A percentile compares a stretch with the other conserved stretches of the same genome.
These are phyloP conservation scores for Xanthorhoe spadicearia DNA, from an alignment of 2,888 invertebrate species.

Conservation along the genomic window DNA sequence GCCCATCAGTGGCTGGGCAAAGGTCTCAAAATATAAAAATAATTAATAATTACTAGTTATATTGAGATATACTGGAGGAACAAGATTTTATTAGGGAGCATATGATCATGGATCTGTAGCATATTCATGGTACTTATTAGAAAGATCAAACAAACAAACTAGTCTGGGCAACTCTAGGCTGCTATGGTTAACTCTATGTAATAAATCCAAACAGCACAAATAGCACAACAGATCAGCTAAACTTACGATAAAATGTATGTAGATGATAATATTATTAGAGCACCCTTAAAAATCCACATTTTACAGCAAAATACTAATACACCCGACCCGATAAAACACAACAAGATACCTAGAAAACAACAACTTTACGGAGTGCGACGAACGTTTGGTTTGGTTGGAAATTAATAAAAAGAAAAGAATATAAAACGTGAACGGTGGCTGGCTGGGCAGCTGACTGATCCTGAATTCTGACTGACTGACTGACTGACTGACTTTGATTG, in stretches of 20 bases:
- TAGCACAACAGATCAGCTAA: background rate
- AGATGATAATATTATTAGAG: conserved; percentile 67
- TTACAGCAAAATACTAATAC: conserved; percentile 36
- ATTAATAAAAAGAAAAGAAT: too few relatives aligned
- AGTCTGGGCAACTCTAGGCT: background rate
- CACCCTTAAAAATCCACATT: conserved; percentile 79
- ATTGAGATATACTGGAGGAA: too few relatives aligned
- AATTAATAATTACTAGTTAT: too few relatives aligned
- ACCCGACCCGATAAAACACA: conserved; percentile 6
- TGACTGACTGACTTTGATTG: background rate
- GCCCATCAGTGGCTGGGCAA: too few relatives aligned
- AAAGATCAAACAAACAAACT: too few relatives aligned
- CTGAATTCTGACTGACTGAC: background rate
- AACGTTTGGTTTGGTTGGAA: too few relatives aligned
- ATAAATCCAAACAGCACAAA: background rate
- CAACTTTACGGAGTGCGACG: background rate
- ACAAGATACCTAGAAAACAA: conserved; percentile 16
- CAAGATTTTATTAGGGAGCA: too few relatives aligned
- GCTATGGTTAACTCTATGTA: background rate
- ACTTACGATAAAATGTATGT: conserved; percentile 78
- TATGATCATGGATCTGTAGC: too few relatives aligned
- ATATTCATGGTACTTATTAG: too few relatives aligned
- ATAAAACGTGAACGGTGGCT: too few relatives aligned
- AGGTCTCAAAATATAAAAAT: too few relatives aligned
- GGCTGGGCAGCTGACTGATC: background rate